Evolutionary conservation across 2,888 invertebrate genomes (phyloP).

Genomic region (Eupithecia tripunctaria): DNA sequence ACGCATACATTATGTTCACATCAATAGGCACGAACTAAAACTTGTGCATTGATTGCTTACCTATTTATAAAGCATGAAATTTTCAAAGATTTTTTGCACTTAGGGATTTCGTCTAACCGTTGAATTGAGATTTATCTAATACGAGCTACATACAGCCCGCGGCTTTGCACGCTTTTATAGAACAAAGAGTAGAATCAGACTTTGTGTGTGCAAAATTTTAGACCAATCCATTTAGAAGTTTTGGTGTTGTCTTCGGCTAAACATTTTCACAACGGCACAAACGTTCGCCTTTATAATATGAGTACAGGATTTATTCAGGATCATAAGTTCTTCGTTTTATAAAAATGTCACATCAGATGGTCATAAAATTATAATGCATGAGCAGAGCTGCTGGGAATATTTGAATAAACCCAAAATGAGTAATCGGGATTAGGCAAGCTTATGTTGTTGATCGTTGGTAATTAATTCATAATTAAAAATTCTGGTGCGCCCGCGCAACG

Average conservation of each 20-base stretch:
- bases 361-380: constrained; percentile 14
- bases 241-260: no score
- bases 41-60: background rate
- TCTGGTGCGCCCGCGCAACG: constrained; percentile 80
- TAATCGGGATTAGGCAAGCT: constrained; percentile 74
- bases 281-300: no score
- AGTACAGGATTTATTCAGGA: background rate
- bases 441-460: constrained; percentile 79
- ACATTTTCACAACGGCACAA: no score
- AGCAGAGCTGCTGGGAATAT: constrained; percentile 32
- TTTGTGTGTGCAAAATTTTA: no score
- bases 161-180: no score
- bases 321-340: background rate
- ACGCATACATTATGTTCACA: constrained; percentile 50
- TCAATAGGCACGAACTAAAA: background rate
- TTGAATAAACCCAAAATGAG: constrained; percentile 56
- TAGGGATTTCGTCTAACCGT: background rate
- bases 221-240: no score
- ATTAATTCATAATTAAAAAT: constrained; percentile 85
- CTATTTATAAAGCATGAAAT: background rate
- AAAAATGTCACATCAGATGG: background rate
- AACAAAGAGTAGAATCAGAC: no score
- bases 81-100: background rate
- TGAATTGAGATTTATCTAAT: background rate
- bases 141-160: no score